Conservation (phyloP, 2,888 invertebrate species). For the Lepetodrilus schrolli region DNA sequence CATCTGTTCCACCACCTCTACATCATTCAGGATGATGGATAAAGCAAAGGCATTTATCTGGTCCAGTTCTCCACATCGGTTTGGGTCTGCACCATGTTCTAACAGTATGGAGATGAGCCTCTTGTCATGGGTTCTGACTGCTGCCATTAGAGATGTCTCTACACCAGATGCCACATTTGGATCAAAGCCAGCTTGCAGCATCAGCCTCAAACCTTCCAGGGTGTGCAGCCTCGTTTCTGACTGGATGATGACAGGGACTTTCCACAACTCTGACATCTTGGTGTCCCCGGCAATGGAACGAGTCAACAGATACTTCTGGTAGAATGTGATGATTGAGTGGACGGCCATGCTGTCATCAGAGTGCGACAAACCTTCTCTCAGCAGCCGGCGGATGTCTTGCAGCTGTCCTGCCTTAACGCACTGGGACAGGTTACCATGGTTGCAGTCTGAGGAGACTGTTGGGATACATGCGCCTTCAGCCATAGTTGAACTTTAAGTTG, state of each 20-base stretch:
- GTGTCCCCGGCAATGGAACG: slow-evolving; percentile 28
- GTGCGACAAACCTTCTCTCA: neutral
- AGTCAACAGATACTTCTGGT: slow-evolving; percentile 34
- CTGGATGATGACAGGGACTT: slow-evolving; percentile 27
- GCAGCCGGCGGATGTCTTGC: neutral
- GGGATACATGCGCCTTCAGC: too few relatives aligned
- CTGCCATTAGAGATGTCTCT: slow-evolving; percentile 48
- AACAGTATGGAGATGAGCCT: slow-evolving; percentile 41
- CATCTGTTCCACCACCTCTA: slow-evolving; percentile 45
- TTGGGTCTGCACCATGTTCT: slow-evolving; percentile 52
- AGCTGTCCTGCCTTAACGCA: slow-evolving; percentile 22
- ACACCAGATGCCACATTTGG: slow-evolving; percentile 33
- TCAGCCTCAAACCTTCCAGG: slow-evolving; percentile 33
- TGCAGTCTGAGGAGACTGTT: neutral
- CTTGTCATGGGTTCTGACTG: slow-evolving; percentile 48
- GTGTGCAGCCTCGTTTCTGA: slow-evolving; percentile 31
- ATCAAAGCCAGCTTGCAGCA: slow-evolving; percentile 41
- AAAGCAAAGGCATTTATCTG: slow-evolving; percentile 51
- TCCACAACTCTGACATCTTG: slow-evolving; percentile 40
- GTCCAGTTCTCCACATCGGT: slow-evolving; percentile 36
- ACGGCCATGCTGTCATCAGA: slow-evolving; percentile 33
- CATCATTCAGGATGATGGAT: slow-evolving; percentile 52
- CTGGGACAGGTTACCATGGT: slow-evolving; percentile 5
- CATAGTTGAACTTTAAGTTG: too few relatives aligned
- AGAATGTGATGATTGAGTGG: slow-evolving; percentile 35